Evolutionary conservation across 2,113 vertebrate species (phyloP).

Genomic region (Ellobius talpinus): DNA sequence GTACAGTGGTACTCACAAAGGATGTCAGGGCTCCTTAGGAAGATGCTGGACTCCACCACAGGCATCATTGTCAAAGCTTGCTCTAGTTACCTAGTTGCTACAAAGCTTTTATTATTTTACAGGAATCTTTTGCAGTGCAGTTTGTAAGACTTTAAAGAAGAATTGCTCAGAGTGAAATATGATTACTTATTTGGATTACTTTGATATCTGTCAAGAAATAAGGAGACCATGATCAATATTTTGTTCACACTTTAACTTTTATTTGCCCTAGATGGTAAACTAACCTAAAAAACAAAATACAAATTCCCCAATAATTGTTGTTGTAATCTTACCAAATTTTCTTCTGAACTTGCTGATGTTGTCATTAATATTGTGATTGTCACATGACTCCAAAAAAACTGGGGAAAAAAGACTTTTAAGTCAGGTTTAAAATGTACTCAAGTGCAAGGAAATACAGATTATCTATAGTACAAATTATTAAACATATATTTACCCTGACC

Average conservation of each 20-base stretch:
- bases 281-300: not conserved
- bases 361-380: slow-evolving; percentile 14
- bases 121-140: not conserved
- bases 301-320: not conserved
- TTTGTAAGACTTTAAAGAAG: not conserved
- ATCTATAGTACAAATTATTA: slow-evolving; percentile 12
- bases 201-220: not conserved
- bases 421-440: slow-evolving; percentile 27
- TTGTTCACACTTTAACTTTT: slow-evolving; percentile 11
- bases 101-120: not conserved
- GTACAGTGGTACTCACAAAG: not conserved
- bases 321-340: not conserved
- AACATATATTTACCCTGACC: not conserved
- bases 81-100: not conserved
- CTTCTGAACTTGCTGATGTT: not conserved
- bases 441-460: not conserved
- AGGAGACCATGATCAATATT: not conserved
- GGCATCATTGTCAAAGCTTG: not conserved
- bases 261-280: slow-evolving; percentile 36
- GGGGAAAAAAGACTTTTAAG: not conserved
- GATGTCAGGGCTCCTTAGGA: not conserved
- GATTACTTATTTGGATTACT: not conserved
- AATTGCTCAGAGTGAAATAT: not conserved
- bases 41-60: not conserved
- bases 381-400: not conserved